phyloP scores from a whole-genome alignment of 2,888 invertebrate genomes.

The Mimas tiliae region DNA sequence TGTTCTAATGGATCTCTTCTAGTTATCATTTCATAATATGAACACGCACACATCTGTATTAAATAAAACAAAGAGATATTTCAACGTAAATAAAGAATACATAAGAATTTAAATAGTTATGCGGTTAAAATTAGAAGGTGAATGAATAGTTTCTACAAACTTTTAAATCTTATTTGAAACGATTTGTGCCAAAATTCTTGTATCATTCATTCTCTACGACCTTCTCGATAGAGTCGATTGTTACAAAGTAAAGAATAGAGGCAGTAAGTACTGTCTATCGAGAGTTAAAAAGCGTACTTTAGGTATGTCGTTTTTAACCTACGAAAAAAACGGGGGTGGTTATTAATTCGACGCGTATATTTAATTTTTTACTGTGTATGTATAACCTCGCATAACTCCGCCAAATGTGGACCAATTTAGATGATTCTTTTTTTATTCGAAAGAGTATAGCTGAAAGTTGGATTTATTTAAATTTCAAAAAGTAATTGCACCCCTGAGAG shows the following conservation, averaged over 20 bases:
- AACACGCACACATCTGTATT: background rate
- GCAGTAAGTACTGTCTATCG: background rate
- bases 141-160: background rate
- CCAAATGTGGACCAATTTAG: too few species aligned
- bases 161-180: background rate
- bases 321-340: too few species aligned
- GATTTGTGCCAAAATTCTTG: slow-evolving; percentile 12
- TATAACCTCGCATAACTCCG: too few species aligned
- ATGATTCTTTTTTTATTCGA: too few species aligned
- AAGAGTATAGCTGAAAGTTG: too few species aligned
- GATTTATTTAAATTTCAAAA: too few species aligned
- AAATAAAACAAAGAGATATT: slow-evolving; percentile 1
- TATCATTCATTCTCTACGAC: slow-evolving; percentile 13
- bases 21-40: background rate
- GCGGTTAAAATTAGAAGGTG: background rate
- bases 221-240: slow-evolving; percentile 15
- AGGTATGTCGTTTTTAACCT: too few species aligned
- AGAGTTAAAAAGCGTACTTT: too few species aligned
- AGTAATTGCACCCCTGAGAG: too few species aligned
- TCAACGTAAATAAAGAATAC: background rate
- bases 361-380: too few species aligned
- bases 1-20: slow-evolving; percentile 2
- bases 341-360: too few species aligned
- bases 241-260: background rate
- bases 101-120: background rate